Percentiles rank a stretch among this genome's conserved stretches.
phyloP scores from a whole-genome alignment of 2,113 vertebrate species.

The Crotalus helleri region DNA sequence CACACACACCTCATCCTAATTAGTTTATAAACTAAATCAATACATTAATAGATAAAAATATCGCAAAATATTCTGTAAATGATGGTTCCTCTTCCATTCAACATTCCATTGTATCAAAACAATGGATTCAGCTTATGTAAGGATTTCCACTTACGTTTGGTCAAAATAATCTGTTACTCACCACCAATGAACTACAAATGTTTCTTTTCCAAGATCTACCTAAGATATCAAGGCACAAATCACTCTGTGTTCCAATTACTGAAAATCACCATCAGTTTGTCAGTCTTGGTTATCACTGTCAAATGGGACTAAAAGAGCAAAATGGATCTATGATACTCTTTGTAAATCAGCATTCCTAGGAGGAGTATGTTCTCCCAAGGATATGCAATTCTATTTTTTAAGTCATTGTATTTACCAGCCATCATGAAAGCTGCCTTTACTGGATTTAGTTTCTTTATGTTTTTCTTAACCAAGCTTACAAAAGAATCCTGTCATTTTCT shows the following conservation, averaged over 20 bases:
- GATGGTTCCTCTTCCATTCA: neutral
- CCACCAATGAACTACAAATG: neutral
- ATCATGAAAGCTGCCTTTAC: neutral
- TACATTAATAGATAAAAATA: neutral
- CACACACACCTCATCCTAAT: neutral
- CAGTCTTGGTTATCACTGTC: neutral
- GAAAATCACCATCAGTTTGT: neutral
- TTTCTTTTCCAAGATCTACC: neutral
- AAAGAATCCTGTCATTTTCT: neutral
- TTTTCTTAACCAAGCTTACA: neutral
- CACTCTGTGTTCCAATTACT: neutral
- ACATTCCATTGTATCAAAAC: neutral
- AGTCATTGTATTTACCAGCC: neutral
- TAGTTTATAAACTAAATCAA: neutral
- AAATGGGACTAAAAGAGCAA: neutral
- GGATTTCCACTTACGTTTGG: neutral
- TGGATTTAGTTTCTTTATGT: neutral
- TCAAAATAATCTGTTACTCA: neutral
- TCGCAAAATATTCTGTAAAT: neutral
- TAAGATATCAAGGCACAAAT: neutral
- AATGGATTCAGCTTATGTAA: neutral
- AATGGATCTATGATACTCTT: neutral
- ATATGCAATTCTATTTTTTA: neutral
- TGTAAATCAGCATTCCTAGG: neutral
- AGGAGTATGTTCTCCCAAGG: neutral